Percentiles rank a stretch among this genome's conserved stretches.
These are phyloP conservation scores for Hemibagrus wyckioides DNA, from an alignment of 2,113 vertebrate species.

Conservation along the genomic window DNA sequence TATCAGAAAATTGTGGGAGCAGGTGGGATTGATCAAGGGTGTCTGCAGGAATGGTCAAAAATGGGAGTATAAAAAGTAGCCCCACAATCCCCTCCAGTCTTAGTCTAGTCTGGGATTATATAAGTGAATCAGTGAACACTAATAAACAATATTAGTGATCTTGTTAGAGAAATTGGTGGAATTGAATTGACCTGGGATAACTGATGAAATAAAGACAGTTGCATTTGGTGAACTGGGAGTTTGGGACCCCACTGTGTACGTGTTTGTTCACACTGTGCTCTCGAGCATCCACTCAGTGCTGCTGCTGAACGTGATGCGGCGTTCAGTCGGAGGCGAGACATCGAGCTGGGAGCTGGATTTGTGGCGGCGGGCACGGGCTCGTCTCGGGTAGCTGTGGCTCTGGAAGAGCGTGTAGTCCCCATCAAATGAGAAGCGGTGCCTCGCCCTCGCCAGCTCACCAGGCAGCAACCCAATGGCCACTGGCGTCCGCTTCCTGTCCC, in stretches of 20 bases:
- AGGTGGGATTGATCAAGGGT: conserved; percentile 30
- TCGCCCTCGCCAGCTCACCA: conserved; percentile 82
- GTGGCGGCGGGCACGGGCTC: conserved; percentile 88
- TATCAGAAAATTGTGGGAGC: background rate
- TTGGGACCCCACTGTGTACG: conserved; percentile 30
- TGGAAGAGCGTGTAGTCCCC: conserved; percentile 92
- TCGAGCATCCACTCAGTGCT: conserved; percentile 98
- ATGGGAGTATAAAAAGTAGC: background rate
- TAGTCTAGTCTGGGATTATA: background rate
- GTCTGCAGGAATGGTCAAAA: background rate
- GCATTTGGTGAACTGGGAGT: background rate
- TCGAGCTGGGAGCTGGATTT: conserved; percentile 88
- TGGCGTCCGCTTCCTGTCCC: conserved; percentile 71
- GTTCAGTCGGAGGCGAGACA: conserved; percentile 75
- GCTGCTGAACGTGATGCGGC: conserved; percentile 88
- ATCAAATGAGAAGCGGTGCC: conserved; percentile 89
- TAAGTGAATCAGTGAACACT: background rate
- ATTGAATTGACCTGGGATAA: background rate
- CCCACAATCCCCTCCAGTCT: background rate
- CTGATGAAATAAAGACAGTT: conserved; percentile 19
- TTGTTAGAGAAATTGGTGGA: background rate
- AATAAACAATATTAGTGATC: background rate
- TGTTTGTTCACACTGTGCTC: conserved; percentile 85
- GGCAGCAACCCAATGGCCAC: conserved; percentile 72
- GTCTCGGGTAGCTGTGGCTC: conserved; percentile 93